Evolutionary conservation across 1,140 invertebrate species (phyloP), one percentile per base, ranked within the genome.

Genomic region (Zeugodacus cucurbitae): DNA sequence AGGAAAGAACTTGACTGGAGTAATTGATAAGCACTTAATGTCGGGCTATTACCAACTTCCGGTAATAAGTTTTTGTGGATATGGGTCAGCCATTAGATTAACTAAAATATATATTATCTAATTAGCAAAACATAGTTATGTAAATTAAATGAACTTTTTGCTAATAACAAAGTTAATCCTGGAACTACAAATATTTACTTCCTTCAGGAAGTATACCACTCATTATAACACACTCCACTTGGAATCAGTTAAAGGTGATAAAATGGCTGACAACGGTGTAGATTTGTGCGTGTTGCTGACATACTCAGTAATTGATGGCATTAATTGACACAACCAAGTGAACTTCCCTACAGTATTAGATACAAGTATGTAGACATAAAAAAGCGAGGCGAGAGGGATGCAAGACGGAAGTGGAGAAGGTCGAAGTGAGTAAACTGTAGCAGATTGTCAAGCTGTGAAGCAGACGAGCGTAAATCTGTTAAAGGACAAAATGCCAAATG

Each of bases 241-340:
- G 0, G 58, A 22, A 7, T 62, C 17, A 6, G 48, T 26, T 62
- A 14, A n/a, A 54, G 41, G 41, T 82, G 74, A 48, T 44, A 48
- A 82, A 82, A 41, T 74, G 67, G 32, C n/a, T 5, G 10, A 41
- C 41, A 82, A 8, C 34, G n/a, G 41, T 54, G n/a, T 14, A 11
- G 74, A 44, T 82, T 48, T 82, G 44, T 44, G 26, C 41, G n/a
- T 48, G 44, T 29, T 82, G 26, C 48, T 41, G 74, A 82, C 74
- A 26, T 48, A 48, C 74, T 82, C 17, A 48, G 41, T 82, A 82
- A 82, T 82, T 82, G 74, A 82, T 82, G 74, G 26, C 74, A 82
- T 54, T 82, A 82, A 82, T 82, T 82, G 74, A 54, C 74, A 82
- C 74, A 82, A 17, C 41, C 74, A 82, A 82, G 74, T 82, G 41